Conservation (phyloP, 2,113 vertebrate genomes). For the Parotia lawesii region DNA sequence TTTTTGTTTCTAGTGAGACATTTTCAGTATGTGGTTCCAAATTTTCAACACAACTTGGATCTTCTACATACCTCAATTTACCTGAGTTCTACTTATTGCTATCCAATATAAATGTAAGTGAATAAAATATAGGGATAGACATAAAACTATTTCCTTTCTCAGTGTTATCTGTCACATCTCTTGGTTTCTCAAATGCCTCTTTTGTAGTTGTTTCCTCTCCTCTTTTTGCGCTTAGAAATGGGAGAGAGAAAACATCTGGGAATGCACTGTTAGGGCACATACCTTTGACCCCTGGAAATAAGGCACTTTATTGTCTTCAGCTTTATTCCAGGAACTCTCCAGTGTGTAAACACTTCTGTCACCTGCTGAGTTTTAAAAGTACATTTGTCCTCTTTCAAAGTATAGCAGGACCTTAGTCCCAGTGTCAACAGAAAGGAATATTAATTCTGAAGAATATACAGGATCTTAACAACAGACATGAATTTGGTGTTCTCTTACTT, state of each 20-base stretch:
- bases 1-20: background rate
- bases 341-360: background rate
- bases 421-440: background rate
- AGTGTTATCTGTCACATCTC: background rate
- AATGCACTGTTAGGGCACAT: background rate
- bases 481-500: background rate
- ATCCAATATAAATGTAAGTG: background rate
- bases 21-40: background rate
- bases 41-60: background rate
- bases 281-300: background rate
- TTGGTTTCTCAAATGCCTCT: background rate
- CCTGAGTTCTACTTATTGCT: background rate
- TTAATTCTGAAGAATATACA: background rate
- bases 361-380: background rate
- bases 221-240: background rate
- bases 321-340: background rate
- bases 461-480: background rate
- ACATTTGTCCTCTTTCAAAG: background rate
- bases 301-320: background rate
- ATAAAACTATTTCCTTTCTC: background rate
- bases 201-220: background rate
- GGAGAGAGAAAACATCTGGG: background rate
- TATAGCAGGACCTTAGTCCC: background rate
- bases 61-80: background rate
- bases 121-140: background rate